phyloP scores from a whole-genome alignment of 2,797 vertebrate genomes.

The Acanthiza pusilla region DNA sequence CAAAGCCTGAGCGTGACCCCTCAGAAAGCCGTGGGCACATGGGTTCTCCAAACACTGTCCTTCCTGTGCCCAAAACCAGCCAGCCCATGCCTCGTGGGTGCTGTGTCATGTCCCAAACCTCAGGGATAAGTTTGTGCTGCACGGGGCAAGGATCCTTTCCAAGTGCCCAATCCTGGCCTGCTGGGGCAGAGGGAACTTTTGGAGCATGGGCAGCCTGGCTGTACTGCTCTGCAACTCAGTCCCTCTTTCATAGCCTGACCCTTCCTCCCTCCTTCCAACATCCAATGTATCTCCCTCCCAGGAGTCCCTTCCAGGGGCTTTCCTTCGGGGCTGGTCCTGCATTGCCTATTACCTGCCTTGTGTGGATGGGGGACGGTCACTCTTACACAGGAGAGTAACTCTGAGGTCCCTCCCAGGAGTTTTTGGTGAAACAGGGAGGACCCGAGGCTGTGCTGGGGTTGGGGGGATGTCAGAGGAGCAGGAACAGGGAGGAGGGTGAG shows the following conservation, averaged over 20 bases:
- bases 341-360: fast-evolving
- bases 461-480: neutral
- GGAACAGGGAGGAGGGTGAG: neutral
- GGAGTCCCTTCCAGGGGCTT: neutral
- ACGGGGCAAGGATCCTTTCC: neutral
- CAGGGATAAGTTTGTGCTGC: neutral
- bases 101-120: neutral
- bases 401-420: neutral
- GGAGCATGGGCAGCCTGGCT: fast-evolving
- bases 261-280: neutral
- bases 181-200: neutral
- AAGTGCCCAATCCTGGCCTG: neutral
- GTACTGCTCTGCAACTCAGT: neutral
- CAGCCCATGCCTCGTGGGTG: neutral
- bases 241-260: neutral
- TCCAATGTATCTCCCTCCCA: neutral
- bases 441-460: neutral
- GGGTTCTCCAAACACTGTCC: neutral
- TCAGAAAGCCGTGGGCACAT: fast-evolving
- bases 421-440: neutral
- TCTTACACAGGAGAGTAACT: fast-evolving
- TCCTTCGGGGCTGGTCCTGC: neutral
- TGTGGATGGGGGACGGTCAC: no score
- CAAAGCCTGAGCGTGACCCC: neutral
- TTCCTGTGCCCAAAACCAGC: fast-evolving